A percentile compares a stretch with the other conserved stretches of the same genome.
Conservation (phyloP, 2,888 invertebrate species). For the Oasisia sp. region DNA sequence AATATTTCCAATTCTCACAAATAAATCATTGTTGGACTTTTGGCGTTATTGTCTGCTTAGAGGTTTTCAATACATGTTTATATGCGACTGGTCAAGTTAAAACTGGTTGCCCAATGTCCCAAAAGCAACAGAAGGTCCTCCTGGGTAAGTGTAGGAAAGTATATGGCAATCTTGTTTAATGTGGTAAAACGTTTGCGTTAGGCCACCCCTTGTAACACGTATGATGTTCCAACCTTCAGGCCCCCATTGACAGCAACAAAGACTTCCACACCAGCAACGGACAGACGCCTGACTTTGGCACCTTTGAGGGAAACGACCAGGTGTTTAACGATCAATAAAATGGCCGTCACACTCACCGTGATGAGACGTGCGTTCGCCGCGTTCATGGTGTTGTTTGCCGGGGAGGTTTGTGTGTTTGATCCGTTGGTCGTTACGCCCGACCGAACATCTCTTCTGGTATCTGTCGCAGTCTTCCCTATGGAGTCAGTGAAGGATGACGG, state of each 20-base stretch:
- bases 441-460: background rate
- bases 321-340: background rate
- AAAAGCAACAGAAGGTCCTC: no score
- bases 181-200: background rate
- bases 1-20: no score
- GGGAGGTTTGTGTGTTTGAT: background rate
- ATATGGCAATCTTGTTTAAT: no score
- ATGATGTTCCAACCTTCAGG: background rate
- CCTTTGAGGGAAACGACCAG: background rate
- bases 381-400: background rate
- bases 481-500: background rate
- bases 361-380: background rate
- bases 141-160: no score
- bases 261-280: background rate
- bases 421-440: background rate
- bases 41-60: no score
- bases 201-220: background rate
- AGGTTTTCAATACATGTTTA: no score
- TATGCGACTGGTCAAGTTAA: no score
- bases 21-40: no score
- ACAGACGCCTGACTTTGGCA: background rate
- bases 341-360: background rate
- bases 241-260: background rate
- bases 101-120: no score
- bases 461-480: background rate